Conservation (phyloP, 1,140 invertebrate genomes). For the Drosophila pandora region DNA sequence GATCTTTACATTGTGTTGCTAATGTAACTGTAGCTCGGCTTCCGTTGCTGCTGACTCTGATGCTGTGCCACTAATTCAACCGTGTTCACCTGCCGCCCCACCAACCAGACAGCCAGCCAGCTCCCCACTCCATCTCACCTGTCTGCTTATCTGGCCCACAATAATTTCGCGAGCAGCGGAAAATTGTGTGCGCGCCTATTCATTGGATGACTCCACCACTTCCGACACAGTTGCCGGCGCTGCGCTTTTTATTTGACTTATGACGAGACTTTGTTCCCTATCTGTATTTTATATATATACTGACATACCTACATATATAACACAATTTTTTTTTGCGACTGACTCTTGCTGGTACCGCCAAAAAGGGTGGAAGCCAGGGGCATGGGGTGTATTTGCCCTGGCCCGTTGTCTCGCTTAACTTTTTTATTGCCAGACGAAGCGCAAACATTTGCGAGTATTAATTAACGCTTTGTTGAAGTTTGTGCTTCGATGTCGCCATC, state of each 20-base stretch:
- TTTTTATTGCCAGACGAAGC: slow-evolving; percentile 80
- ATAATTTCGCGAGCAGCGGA: slow-evolving; percentile 49
- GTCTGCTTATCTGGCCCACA: slow-evolving; percentile 48
- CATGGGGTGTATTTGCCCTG: slow-evolving; percentile 39
- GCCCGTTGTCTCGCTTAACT: slow-evolving; percentile 75
- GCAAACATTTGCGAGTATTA: slow-evolving; percentile 82
- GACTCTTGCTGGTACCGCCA: slow-evolving; percentile 31
- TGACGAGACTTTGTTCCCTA: slow-evolving; percentile 65
- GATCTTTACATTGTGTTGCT: slow-evolving; percentile 21
- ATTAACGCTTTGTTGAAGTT: slow-evolving; percentile 83
- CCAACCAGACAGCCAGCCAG: neutral
- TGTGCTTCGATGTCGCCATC: slow-evolving; percentile 74
- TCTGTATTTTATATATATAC: slow-evolving; percentile 19
- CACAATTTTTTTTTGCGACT: slow-evolving; percentile 19
- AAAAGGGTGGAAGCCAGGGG: slow-evolving; percentile 1
- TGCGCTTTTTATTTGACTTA: slow-evolving; percentile 81
- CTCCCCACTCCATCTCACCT: slow-evolving; percentile 12
- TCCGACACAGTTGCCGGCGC: slow-evolving; percentile 55
- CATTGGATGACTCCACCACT: slow-evolving; percentile 63
- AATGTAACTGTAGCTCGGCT: slow-evolving; percentile 32
- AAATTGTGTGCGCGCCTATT: slow-evolving; percentile 72
- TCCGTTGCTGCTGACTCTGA: slow-evolving; percentile 1
- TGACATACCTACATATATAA: neutral
- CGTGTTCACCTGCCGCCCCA: neutral
- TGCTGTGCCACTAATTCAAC: slow-evolving; percentile 6